Evolutionary conservation across 1,140 invertebrate species (phyloP).

Genomic region (Ctenoplectra terminalis): DNA sequence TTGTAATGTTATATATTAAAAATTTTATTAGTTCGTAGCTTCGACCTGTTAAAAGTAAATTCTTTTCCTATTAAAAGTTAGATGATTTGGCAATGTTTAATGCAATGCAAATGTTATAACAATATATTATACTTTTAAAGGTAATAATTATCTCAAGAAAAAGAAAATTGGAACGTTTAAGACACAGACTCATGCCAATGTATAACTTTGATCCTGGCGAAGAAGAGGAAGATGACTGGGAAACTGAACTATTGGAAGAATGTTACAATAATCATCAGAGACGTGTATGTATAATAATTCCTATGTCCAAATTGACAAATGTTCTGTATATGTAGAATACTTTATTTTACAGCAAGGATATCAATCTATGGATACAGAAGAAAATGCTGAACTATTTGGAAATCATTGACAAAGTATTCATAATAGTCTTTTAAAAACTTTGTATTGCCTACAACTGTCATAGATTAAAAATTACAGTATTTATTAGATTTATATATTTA

Average conservation of each 20-base stretch:
- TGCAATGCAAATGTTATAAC: not conserved
- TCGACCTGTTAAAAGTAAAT: slow-evolving; percentile 23
- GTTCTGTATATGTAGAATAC: slow-evolving; percentile 54
- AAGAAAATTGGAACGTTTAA: slow-evolving; percentile 84
- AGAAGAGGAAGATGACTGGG: slow-evolving; percentile 86
- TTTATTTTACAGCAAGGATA: slow-evolving; percentile 79
- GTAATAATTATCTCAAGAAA: slow-evolving; percentile 82
- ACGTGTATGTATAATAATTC: slow-evolving; percentile 74
- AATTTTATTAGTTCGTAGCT: slow-evolving; percentile 21
- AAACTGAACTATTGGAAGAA: slow-evolving; percentile 84
- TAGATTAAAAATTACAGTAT: slow-evolving; percentile 40
- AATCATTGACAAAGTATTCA: slow-evolving; percentile 53
- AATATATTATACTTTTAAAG: slow-evolving; percentile 68
- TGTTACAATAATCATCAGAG: slow-evolving; percentile 76
- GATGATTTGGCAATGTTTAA: not conserved
- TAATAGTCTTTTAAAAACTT: slow-evolving; percentile 44
- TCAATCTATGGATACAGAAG: slow-evolving; percentile 79
- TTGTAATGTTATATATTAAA: slow-evolving; percentile 19
- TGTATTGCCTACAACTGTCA: slow-evolving; percentile 27
- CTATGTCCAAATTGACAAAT: not conserved
- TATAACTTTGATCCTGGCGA: slow-evolving; percentile 87
- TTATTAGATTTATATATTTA: slow-evolving; percentile 56
- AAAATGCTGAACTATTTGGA: slow-evolving; percentile 79
- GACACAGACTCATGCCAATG: slow-evolving; percentile 87
- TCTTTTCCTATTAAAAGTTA: slow-evolving; percentile 24